These are phyloP conservation scores for Epinephelus lanceolatus DNA, from an alignment of 2,113 vertebrate species.

Conservation along the genomic window DNA sequence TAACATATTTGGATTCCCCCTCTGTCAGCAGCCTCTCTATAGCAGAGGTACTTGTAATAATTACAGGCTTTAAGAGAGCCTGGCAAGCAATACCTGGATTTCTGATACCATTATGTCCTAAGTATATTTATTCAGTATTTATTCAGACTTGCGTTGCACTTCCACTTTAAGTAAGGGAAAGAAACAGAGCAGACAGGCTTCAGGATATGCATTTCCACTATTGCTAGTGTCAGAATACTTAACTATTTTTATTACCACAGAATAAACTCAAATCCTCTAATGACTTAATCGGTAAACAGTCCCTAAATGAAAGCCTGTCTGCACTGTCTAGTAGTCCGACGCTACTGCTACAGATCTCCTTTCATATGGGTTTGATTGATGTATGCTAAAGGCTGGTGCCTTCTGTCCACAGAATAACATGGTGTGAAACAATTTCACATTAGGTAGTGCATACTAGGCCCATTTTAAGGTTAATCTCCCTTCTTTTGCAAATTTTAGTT, in stretches of 20 bases:
- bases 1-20: slow-evolving; percentile 11
- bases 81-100: slow-evolving; percentile 21
- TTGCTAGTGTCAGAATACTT: background rate
- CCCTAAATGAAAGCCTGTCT: background rate
- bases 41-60: background rate
- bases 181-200: background rate
- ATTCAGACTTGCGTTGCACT: slow-evolving; percentile 56
- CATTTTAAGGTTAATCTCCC: background rate
- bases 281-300: background rate
- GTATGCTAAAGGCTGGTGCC: slow-evolving; percentile 55
- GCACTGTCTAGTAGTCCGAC: background rate
- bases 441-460: background rate
- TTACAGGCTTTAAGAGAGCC: background rate
- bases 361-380: background rate
- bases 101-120: slow-evolving; percentile 10
- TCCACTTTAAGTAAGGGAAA: slow-evolving; percentile 48
- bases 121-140: slow-evolving; percentile 63
- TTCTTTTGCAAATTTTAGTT: background rate
- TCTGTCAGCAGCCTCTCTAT: background rate
- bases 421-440: background rate
- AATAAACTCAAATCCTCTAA: background rate
- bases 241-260: background rate
- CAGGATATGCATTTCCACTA: background rate
- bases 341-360: background rate
- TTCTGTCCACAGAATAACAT: slow-evolving; percentile 34